Evolutionary conservation across 2,888 invertebrate genomes (phyloP).

Genomic region (Slavum lentiscoides): DNA sequence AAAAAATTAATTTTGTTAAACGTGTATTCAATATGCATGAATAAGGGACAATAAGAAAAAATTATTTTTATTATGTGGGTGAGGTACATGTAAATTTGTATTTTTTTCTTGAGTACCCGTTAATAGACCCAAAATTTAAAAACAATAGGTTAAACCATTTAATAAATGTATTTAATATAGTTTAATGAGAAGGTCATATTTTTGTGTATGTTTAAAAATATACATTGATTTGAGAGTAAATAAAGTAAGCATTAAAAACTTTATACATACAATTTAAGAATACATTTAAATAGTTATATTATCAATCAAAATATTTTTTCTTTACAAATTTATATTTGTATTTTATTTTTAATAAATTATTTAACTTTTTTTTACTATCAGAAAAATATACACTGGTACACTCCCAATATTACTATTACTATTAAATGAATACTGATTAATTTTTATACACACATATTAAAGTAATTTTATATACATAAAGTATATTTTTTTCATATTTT

Average conservation of each 20-base stretch:
- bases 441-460: background rate
- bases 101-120: conserved; percentile 23
- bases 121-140: background rate
- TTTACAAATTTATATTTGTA: conserved; percentile 2
- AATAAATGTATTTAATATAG: background rate
- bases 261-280: background rate
- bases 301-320: background rate
- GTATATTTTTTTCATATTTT: conserved; percentile 17
- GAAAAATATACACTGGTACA: background rate
- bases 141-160: background rate
- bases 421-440: background rate
- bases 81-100: conserved; percentile 41
- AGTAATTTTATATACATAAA: conserved; percentile 12
- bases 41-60: conserved; percentile 18
- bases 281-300: conserved; percentile 25
- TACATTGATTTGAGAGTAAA: background rate
- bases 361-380: background rate
- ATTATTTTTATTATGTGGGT: conserved; percentile 23
- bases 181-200: background rate
- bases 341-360: background rate
- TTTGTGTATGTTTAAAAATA: background rate
- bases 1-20: conserved; percentile 28
- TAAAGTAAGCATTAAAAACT: background rate
- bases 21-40: conserved; percentile 47
- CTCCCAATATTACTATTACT: background rate